Conservation (phyloP, 2,888 invertebrate genomes). For the Artemia sinica region DNA sequence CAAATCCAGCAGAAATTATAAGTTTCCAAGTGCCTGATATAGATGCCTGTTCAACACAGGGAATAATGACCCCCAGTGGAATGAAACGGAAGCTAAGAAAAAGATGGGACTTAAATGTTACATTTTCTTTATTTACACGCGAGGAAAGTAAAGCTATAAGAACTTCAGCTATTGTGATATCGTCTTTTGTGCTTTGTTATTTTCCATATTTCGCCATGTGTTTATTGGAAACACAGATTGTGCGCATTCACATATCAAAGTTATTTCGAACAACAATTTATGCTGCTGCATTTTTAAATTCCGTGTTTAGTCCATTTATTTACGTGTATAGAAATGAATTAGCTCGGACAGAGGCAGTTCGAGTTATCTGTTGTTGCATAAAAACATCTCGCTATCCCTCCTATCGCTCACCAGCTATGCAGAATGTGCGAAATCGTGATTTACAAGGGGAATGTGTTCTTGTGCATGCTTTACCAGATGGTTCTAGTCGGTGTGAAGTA, state of each 20-base stretch:
- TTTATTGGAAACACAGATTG: slow-evolving; percentile 9
- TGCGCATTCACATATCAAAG: slow-evolving; percentile 13
- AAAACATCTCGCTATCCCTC: slow-evolving; percentile 1
- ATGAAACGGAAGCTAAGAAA: slow-evolving; percentile 21
- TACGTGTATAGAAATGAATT: slow-evolving; percentile 37
- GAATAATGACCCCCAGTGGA: slow-evolving; percentile 25
- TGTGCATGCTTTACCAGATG: neutral
- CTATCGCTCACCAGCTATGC: neutral
- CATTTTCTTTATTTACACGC: slow-evolving; percentile 6
- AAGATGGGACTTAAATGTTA: slow-evolving; percentile 7
- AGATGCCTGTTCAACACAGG: slow-evolving; percentile 22
- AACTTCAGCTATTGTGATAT: slow-evolving; percentile 11
- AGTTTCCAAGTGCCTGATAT: slow-evolving; percentile 22
- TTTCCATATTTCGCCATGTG: neutral
- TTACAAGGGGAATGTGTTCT: neutral
- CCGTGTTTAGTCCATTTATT: slow-evolving; percentile 36
- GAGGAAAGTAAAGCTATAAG: slow-evolving; percentile 9
- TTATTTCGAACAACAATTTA: neutral
- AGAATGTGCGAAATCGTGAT: neutral
- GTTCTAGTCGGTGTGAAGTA: neutral
- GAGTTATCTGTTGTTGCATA: slow-evolving; percentile 26
- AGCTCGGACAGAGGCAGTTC: slow-evolving; percentile 31
- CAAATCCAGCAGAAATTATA: slow-evolving; percentile 25
- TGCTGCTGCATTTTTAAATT: slow-evolving; percentile 32
- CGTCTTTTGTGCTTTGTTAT: slow-evolving; percentile 11